A percentile compares a stretch with the other conserved stretches of the same genome.
Conservation (phyloP, 2,888 invertebrate species). For the Dione juno region DNA sequence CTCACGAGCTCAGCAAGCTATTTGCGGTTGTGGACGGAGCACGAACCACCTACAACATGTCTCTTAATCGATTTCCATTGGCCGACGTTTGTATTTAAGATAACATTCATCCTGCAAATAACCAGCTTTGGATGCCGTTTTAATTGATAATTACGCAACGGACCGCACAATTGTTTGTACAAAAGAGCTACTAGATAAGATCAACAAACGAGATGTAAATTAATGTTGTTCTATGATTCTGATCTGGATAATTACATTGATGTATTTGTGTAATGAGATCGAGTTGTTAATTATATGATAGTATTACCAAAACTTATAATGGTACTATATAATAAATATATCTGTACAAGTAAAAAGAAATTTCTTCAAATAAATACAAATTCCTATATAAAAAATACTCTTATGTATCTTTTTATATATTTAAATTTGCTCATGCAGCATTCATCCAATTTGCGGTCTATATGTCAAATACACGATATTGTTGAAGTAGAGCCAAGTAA, state of each 20-base stretch:
- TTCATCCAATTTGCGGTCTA: not conserved
- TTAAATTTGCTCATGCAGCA: not conserved
- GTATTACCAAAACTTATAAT: no score
- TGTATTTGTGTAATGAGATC: slow-evolving; percentile 27
- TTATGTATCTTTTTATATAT: no score
- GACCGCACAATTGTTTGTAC: slow-evolving; percentile 36
- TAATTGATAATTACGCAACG: slow-evolving; percentile 40
- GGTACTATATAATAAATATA: no score
- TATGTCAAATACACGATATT: not conserved
- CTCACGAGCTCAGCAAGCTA: slow-evolving; percentile 47
- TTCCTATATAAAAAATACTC: not conserved
- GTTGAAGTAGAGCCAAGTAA: slow-evolving; percentile 20
- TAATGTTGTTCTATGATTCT: slow-evolving; percentile 31
- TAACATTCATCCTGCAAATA: slow-evolving; percentile 42
- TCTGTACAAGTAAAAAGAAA: no score
- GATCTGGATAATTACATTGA: slow-evolving; percentile 33
- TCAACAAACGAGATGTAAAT: slow-evolving; percentile 40
- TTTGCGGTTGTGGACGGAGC: slow-evolving; percentile 45
- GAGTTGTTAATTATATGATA: no score
- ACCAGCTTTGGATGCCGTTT: slow-evolving; percentile 40
- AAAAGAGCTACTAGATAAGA: slow-evolving; percentile 41
- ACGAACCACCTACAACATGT: slow-evolving; percentile 41
- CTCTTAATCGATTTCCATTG: slow-evolving; percentile 44
- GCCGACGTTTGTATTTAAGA: slow-evolving; percentile 36
- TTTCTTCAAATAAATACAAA: no score